Conservation (phyloP, 2,113 vertebrate species). For the Platysteira castanea region DNA sequence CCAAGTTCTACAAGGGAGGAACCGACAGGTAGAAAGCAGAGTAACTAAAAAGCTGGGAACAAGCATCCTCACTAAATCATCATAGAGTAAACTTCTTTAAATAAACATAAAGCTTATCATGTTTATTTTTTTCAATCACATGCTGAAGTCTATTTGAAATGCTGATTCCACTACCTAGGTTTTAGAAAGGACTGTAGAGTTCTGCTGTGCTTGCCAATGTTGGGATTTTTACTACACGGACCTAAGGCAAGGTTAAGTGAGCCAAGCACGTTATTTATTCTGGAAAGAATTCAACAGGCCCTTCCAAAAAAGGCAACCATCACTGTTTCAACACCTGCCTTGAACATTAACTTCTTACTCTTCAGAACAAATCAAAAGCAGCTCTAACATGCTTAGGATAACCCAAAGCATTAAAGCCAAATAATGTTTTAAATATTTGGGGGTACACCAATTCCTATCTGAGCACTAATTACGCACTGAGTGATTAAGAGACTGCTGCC, state of each 20-base stretch:
- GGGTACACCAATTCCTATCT: neutral
- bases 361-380: constrained; percentile 25
- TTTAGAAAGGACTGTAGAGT: constrained; percentile 48
- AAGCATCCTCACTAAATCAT: neutral
- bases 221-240: constrained; percentile 75
- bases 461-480: neutral
- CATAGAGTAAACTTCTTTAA: neutral
- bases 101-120: neutral
- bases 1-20: neutral
- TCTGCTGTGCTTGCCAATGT: constrained; percentile 67
- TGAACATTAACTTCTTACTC: constrained; percentile 67
- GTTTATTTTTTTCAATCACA: neutral
- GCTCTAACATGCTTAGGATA: neutral
- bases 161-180: constrained; percentile 43
- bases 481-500: constrained; percentile 2
- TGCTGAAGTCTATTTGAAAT: constrained; percentile 9
- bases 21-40: neutral
- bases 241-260: constrained; percentile 63
- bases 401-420: neutral
- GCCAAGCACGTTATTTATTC: constrained; percentile 78
- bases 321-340: constrained; percentile 77
- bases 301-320: constrained; percentile 72
- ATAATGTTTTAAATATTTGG: neutral
- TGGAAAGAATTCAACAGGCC: constrained; percentile 72
- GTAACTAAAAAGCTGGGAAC: neutral